Evolutionary conservation across 2,888 invertebrate genomes (phyloP).

Genomic region (Gibbula magus): DNA sequence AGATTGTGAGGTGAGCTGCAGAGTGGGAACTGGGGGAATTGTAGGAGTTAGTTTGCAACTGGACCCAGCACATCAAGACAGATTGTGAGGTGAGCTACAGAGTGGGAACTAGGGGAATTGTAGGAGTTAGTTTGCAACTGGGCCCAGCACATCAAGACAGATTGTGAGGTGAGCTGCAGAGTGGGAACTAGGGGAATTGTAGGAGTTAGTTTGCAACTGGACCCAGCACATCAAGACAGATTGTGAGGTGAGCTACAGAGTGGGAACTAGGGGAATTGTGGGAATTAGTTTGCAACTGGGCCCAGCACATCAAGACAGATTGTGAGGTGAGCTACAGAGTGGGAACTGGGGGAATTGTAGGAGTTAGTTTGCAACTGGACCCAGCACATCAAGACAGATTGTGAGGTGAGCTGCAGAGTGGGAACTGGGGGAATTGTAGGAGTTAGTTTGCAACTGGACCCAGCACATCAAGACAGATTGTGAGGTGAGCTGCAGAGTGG

Average conservation of each 20-base stretch:
- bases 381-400: slow-evolving; percentile 86
- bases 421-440: background rate
- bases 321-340: slow-evolving; percentile 79
- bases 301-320: slow-evolving; percentile 85
- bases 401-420: slow-evolving; percentile 77
- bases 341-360: background rate
- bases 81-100: slow-evolving; percentile 80
- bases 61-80: slow-evolving; percentile 86
- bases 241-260: slow-evolving; percentile 79
- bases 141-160: slow-evolving; percentile 85
- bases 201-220: slow-evolving; percentile 77
- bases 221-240: slow-evolving; percentile 85
- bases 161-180: slow-evolving; percentile 79
- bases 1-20: slow-evolving; percentile 80
- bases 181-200: background rate
- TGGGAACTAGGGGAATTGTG: background rate
- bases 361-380: slow-evolving; percentile 78
- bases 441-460: slow-evolving; percentile 78
- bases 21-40: background rate
- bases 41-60: slow-evolving; percentile 73
- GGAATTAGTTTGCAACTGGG: slow-evolving; percentile 77
- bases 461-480: slow-evolving; percentile 87
- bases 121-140: slow-evolving; percentile 77
- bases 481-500: slow-evolving; percentile 74
- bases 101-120: background rate